These are phyloP conservation scores for Callithrix jacchus DNA, from an alignment of 2,113 vertebrate genomes.

Conservation along the genomic window DNA sequence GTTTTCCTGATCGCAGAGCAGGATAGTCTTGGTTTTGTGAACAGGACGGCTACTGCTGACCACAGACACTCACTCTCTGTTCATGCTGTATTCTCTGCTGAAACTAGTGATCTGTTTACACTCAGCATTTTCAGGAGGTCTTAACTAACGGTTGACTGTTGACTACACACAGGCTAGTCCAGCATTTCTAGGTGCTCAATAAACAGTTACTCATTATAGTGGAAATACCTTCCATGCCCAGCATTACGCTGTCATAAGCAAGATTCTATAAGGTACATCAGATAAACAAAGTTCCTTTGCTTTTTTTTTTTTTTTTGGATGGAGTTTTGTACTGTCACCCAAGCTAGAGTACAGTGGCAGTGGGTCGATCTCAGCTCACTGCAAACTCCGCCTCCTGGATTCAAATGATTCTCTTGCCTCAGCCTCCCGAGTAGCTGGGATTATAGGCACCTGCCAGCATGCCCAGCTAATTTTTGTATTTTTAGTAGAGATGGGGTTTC, in stretches of 20 bases:
- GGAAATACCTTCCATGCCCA: background rate
- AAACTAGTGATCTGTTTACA: background rate
- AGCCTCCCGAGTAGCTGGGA: no score
- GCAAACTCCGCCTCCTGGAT: no score
- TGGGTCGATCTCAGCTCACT: no score
- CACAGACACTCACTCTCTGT: rapidly evolving
- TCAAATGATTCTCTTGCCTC: no score
- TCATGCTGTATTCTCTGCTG: background rate
- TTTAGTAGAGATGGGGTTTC: no score
- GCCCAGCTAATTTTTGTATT: no score
- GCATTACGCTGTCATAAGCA: rapidly evolving
- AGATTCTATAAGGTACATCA: rapidly evolving
- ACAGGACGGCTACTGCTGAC: rapidly evolving
- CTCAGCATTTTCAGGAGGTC: background rate
- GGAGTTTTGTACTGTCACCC: no score
- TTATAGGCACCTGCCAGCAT: no score
- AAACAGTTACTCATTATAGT: background rate
- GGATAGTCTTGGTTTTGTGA: background rate
- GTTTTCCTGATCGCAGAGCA: background rate
- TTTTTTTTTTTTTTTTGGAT: no score
- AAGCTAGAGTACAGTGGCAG: no score
- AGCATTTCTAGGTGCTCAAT: background rate
- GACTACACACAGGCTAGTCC: rapidly evolving
- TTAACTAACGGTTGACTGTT: rapidly evolving
- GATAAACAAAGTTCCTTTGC: rapidly evolving